Evolutionary conservation across 2,797 vertebrate genomes (phyloP), one percentile per base, ranked within the genome.

Genomic region (Spea hammondii): DNA sequence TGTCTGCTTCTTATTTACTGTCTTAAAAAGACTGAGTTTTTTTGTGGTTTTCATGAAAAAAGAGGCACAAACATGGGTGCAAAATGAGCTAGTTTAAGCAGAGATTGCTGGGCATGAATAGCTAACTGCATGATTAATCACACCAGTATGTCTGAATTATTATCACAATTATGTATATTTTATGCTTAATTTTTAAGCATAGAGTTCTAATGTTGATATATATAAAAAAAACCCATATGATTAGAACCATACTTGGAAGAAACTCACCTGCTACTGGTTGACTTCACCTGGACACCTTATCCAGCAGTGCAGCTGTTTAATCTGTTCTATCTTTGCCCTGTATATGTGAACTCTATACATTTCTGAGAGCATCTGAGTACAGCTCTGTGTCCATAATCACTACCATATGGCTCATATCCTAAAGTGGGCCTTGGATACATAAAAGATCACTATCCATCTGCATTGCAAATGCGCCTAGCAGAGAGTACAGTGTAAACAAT

Each of bases 261-360:
- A 67, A 79, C 65, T 57, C 78, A 79, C 66, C 78, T 74, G 72
- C 66, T 70, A 8, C 4, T 65, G 55, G 65, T 64, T 55, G 65
- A 48, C 55, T 32, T 74, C 78, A 79, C 78, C 72, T 74, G 78
- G 78, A 54, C 72, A 62, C 64, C 50, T 48, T 62, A 14, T 62
- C 51, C 57, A 54, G 65, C 9, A 46, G 12, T 79, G 48, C 70
- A 74, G 72, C 65, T 79, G 78, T 11, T 12, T 68, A 47, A 66
- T 51, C 70, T 79, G 50, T 69, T 51, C 54, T 79, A 46, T 64
- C 17, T 73, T 12, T 79, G 49, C 62, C 32, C 55, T 68, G 77
- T 79, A 45, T 17, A 51, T 62, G 51, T 60, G 47, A 49, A n/a
- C 48, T 14, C 53, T 10, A 65, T 72, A 62, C 54, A 55, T 74